A percentile compares a stretch with the other conserved stretches of the same genome.
These are phyloP conservation scores for Charadrius vociferus DNA, from an alignment of 2,113 vertebrate genomes.

Conservation along the genomic window DNA sequence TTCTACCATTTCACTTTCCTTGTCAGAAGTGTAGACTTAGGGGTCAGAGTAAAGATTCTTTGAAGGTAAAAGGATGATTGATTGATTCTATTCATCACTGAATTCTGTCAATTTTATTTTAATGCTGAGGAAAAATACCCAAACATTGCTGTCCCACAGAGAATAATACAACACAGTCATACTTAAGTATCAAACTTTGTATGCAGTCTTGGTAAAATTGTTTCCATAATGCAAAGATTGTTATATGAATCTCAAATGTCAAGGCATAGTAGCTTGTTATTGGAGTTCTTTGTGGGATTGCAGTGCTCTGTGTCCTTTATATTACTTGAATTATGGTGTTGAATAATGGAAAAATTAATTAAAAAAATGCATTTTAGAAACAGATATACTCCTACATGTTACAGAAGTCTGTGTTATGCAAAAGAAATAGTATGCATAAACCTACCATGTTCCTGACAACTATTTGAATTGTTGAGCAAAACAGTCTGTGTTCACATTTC, in stretches of 20 bases:
- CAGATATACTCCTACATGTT: background rate
- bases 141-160: background rate
- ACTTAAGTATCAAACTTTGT: background rate
- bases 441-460: slow-evolving; percentile 9
- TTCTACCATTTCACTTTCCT: background rate
- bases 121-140: slow-evolving; percentile 18
- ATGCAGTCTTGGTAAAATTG: background rate
- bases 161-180: background rate
- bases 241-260: background rate
- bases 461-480: slow-evolving; percentile 51
- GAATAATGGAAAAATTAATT: background rate
- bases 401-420: background rate
- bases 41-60: background rate
- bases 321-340: background rate
- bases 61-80: background rate
- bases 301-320: background rate
- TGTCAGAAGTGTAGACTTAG: background rate
- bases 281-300: background rate
- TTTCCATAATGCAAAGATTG: background rate
- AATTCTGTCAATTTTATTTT: slow-evolving; percentile 40
- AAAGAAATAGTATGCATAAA: slow-evolving; percentile 18
- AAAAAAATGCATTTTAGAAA: background rate
- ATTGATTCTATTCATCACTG: background rate
- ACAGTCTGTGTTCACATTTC: background rate
- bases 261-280: background rate